These are phyloP conservation scores for Lucilia sericata DNA, from an alignment of 1,140 invertebrate genomes.

Conservation along the genomic window DNA sequence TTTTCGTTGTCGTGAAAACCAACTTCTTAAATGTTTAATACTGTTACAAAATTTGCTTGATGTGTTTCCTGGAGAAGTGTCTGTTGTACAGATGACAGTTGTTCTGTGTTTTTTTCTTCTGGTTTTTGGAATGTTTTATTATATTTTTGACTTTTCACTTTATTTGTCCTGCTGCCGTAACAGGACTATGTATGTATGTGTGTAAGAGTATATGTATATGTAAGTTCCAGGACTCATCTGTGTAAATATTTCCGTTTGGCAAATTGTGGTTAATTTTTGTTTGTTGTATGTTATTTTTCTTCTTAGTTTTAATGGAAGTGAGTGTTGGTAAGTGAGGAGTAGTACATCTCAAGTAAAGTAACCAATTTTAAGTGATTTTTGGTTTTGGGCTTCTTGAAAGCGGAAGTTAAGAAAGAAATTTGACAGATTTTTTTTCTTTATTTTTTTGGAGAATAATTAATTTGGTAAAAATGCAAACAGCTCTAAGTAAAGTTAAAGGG, in stretches of 20 bases:
- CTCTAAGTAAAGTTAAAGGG: too few species aligned
- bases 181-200: not conserved
- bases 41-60: too few species aligned
- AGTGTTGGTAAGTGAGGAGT: not conserved
- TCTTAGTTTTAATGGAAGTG: not conserved
- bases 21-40: too few species aligned
- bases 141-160: not conserved
- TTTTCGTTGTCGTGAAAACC: too few species aligned
- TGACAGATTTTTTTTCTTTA: not conserved
- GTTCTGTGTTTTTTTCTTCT: not conserved
- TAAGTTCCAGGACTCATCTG: not conserved
- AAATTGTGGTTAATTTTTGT: constrained; percentile 12
- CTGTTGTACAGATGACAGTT: not conserved
- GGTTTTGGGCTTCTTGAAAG: not conserved
- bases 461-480: too few species aligned
- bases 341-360: not conserved
- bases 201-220: not conserved
- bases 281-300: not conserved
- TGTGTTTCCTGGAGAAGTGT: too few species aligned
- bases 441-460: too few species aligned
- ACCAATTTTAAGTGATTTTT: constrained; percentile 6
- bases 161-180: not conserved
- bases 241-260: constrained; percentile 10
- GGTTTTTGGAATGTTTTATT: not conserved
- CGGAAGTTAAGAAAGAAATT: not conserved